Conservation (phyloP, 2,113 vertebrate genomes). For the Syngnathus typhle region DNA sequence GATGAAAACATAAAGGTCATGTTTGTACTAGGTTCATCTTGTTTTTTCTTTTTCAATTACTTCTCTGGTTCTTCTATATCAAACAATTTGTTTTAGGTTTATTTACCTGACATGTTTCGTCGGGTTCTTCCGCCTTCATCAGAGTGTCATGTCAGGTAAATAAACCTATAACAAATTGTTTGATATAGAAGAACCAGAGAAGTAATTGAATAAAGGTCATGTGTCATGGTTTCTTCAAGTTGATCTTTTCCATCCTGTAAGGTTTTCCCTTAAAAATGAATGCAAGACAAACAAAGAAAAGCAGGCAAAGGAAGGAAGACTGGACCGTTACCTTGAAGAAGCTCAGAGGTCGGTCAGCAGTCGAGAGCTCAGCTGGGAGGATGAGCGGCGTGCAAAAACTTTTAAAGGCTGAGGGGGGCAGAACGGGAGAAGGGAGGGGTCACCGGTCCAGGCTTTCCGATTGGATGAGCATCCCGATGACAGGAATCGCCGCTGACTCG, state of each 20-base stretch:
- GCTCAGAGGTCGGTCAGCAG: background rate
- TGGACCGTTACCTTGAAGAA: background rate
- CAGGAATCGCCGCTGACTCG: background rate
- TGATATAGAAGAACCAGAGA: too few species aligned
- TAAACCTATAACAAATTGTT: too few species aligned
- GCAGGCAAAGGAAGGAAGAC: background rate
- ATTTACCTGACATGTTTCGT: too few species aligned
- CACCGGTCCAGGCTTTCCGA: background rate
- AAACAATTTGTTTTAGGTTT: too few species aligned
- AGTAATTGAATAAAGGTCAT: too few species aligned
- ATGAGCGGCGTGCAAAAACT: background rate
- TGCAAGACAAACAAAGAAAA: background rate
- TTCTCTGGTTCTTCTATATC: too few species aligned
- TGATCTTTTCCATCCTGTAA: background rate
- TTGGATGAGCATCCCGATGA: background rate
- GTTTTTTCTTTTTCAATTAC: too few species aligned
- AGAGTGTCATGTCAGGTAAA: too few species aligned
- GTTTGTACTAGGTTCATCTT: too few species aligned
- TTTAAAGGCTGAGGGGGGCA: background rate
- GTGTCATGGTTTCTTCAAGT: background rate
- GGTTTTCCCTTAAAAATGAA: background rate
- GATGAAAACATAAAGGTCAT: background rate
- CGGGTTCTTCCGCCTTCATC: too few species aligned
- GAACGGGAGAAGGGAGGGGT: background rate
- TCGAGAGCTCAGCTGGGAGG: background rate